Percentiles rank a stretch among this genome's conserved stretches.
Evolutionary conservation across 2,113 vertebrate species (phyloP).

Genomic region (Campylomormyrus tamandua): DNA sequence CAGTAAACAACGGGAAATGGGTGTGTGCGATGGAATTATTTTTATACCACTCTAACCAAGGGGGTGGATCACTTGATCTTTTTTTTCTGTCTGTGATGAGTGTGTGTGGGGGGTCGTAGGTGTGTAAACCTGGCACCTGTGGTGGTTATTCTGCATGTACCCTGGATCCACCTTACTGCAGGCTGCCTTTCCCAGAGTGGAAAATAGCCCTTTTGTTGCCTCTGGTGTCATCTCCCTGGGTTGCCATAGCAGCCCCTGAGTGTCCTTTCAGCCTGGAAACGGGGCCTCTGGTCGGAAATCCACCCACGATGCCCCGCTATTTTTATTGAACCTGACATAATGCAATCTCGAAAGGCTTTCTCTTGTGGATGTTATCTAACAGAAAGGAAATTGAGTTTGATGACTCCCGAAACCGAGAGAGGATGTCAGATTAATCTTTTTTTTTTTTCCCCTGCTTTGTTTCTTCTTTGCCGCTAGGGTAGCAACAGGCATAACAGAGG

Average conservation of each 20-base stretch:
- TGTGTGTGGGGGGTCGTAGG: slow-evolving; percentile 38
- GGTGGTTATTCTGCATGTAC: slow-evolving; percentile 54
- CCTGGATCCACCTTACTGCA: slow-evolving; percentile 59
- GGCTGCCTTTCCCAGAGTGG: slow-evolving; percentile 64
- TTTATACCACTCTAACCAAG: background rate
- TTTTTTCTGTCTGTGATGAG: background rate
- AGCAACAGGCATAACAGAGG: slow-evolving; percentile 54
- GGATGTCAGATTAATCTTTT: slow-evolving; percentile 65
- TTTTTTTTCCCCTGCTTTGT: slow-evolving; percentile 44
- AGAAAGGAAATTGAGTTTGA: slow-evolving; percentile 81
- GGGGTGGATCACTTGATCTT: background rate
- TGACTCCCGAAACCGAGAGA: slow-evolving; percentile 67
- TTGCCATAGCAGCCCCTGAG: slow-evolving; percentile 61
- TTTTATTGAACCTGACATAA: slow-evolving; percentile 76
- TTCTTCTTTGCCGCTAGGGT: slow-evolving; percentile 8
- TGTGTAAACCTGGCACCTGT: slow-evolving; percentile 42
- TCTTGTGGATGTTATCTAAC: slow-evolving; percentile 70
- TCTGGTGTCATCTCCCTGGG: slow-evolving; percentile 71
- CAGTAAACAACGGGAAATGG: background rate
- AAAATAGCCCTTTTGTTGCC: slow-evolving; percentile 71
- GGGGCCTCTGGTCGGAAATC: slow-evolving; percentile 77
- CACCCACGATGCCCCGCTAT: slow-evolving; percentile 61
- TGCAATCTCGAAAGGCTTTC: slow-evolving; percentile 70
- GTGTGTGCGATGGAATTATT: background rate
- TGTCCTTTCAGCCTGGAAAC: slow-evolving; percentile 68